Conservation (phyloP, 2,888 invertebrate genomes). For the Sipha maydis region DNA sequence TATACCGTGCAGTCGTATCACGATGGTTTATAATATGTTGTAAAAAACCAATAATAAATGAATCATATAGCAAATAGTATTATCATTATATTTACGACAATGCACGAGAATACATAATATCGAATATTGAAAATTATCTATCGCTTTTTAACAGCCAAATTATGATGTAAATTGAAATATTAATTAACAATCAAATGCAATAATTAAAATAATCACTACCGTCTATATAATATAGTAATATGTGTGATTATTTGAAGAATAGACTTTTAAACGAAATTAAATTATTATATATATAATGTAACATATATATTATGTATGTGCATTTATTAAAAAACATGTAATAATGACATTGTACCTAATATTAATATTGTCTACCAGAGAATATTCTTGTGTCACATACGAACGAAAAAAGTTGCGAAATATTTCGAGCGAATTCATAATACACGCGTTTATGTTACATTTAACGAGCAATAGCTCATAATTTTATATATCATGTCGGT, state of each 20-base stretch:
- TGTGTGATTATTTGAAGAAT: not conserved
- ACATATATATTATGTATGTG: not conserved
- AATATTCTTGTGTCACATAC: no score
- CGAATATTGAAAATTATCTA: not conserved
- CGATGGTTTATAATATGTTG: not conserved
- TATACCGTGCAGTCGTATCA: not conserved
- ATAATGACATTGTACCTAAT: no score
- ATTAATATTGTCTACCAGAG: no score
- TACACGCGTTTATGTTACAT: no score
- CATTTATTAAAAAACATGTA: not conserved
- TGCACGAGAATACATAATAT: not conserved
- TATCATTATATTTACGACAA: not conserved
- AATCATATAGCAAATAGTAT: not conserved
- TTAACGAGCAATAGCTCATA: no score
- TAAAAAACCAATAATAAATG: not conserved
- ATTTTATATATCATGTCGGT: no score
- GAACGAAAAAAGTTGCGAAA: no score
- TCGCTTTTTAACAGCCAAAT: not conserved
- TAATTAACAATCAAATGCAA: not conserved
- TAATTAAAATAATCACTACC: not conserved
- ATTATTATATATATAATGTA: no score
- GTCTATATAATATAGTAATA: not conserved
- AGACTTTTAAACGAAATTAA: not conserved
- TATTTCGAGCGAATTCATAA: no score
- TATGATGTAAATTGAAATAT: not conserved